Conservation (phyloP, 2,888 invertebrate genomes). For the Iphiclides podalirius region DNA sequence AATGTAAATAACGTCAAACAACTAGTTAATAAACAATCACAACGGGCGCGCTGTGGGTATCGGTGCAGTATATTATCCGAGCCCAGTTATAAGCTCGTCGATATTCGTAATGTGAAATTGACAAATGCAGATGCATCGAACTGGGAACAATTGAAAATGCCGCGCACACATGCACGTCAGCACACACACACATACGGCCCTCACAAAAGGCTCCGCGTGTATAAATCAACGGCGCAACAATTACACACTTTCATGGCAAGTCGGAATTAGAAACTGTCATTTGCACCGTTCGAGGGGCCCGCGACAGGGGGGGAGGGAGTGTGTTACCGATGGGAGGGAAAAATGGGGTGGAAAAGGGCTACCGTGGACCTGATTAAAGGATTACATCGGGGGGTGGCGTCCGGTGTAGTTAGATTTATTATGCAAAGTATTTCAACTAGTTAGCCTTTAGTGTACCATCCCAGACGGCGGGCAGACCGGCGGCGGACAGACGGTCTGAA, state of each 20-base stretch:
- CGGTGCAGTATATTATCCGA: slow-evolving; percentile 10
- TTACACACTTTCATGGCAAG: slow-evolving; percentile 81
- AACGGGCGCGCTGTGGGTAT: background rate
- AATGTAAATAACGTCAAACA: background rate
- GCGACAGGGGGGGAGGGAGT: slow-evolving; percentile 40
- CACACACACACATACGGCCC: slow-evolving; percentile 49
- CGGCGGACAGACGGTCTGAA: slow-evolving; percentile 16
- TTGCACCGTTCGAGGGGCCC: slow-evolving; percentile 76
- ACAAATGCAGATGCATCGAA: slow-evolving; percentile 44
- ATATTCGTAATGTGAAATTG: slow-evolving; percentile 38
- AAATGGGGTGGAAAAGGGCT: slow-evolving; percentile 77
- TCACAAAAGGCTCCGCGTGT: slow-evolving; percentile 67
- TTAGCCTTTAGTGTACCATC: slow-evolving; percentile 43
- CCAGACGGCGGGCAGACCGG: slow-evolving; percentile 12
- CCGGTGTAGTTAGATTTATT: slow-evolving; percentile 79
- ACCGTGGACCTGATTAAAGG: slow-evolving; percentile 78
- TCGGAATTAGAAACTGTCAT: slow-evolving; percentile 82
- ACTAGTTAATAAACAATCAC: slow-evolving; percentile 3
- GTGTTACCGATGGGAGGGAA: slow-evolving; percentile 63
- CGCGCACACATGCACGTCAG: slow-evolving; percentile 28
- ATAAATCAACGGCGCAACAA: slow-evolving; percentile 79
- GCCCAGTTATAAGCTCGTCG: slow-evolving; percentile 14
- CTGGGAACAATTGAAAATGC: slow-evolving; percentile 34
- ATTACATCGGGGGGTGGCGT: slow-evolving; percentile 71
- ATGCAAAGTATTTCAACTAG: slow-evolving; percentile 75